Evolutionary conservation across 2,888 invertebrate genomes (phyloP).

Genomic region (Palloptera scutellata): DNA sequence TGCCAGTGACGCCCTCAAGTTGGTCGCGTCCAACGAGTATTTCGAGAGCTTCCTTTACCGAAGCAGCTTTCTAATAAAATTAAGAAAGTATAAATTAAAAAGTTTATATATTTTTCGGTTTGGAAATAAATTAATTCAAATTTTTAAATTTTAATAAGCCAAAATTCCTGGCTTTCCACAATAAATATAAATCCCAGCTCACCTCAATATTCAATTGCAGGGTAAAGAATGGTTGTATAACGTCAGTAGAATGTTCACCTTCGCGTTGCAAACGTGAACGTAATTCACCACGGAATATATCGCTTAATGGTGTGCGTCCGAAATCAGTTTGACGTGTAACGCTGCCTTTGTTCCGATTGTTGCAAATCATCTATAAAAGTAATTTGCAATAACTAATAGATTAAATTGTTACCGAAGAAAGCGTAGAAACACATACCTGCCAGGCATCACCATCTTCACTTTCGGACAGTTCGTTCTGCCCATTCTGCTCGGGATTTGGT

Average conservation of each 20-base stretch:
- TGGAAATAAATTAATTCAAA: background rate
- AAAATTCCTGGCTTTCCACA: background rate
- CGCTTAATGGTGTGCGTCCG: constrained; percentile 86
- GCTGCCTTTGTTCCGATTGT: constrained; percentile 88
- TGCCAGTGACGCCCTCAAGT: constrained; percentile 85
- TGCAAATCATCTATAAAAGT: constrained; percentile 64
- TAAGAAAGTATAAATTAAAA: constrained; percentile 8
- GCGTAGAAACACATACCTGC: constrained; percentile 54
- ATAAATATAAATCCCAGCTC: constrained; percentile 36
- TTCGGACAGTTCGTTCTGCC: constrained; percentile 58
- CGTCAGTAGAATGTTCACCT: constrained; percentile 77
- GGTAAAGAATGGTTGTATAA: constrained; percentile 95
- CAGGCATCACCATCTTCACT: constrained; percentile 63
- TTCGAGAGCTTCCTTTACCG: constrained; percentile 87
- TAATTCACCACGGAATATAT: constrained; percentile 92
- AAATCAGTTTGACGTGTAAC: constrained; percentile 85
- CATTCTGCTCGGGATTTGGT: constrained; percentile 65
- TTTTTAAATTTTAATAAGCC: background rate
- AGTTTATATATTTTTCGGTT: background rate
- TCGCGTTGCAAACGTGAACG: constrained; percentile 82
- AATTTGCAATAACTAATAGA: background rate
- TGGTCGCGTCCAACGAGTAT: constrained; percentile 84
- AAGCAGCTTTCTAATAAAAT: constrained; percentile 75
- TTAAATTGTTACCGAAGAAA: too few relatives aligned
- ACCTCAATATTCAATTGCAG: constrained; percentile 95